phyloP scores from a whole-genome alignment of 2,113 vertebrate species.

The Tichodroma muraria region DNA sequence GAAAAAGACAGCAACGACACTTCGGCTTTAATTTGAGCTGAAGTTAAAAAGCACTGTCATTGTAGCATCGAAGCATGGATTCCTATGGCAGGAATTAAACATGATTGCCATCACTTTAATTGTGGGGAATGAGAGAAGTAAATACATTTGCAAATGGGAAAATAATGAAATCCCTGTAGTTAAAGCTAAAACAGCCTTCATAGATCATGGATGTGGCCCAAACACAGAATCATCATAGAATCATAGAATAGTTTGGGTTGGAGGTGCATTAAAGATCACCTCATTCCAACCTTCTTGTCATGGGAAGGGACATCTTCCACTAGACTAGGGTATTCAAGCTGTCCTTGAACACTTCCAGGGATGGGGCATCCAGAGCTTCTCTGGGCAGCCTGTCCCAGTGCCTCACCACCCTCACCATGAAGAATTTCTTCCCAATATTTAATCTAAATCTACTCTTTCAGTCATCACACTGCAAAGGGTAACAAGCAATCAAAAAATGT shows the following conservation, averaged over 20 bases:
- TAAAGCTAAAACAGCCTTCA: neutral
- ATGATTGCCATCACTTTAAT: neutral
- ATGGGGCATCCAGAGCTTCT: neutral
- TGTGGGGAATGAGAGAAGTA: neutral
- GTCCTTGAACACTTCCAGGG: neutral
- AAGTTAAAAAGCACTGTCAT: neutral
- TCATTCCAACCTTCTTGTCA: neutral
- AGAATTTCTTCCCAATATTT: neutral
- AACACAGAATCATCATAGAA: neutral
- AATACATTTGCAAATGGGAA: accelerated
- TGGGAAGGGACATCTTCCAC: neutral
- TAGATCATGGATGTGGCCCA: no score
- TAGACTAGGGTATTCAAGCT: neutral
- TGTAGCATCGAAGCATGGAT: neutral
- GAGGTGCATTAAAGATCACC: neutral
- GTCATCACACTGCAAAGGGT: neutral
- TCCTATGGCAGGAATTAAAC: neutral
- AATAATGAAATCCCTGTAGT: neutral
- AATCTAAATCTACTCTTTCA: neutral
- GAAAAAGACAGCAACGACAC: neutral
- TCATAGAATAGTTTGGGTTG: neutral
- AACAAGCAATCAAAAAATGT: neutral
- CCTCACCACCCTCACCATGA: neutral
- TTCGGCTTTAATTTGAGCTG: neutral
- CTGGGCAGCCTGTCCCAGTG: neutral